A percentile compares a stretch with the other conserved stretches of the same genome.
Evolutionary conservation across 92 coral and sea anemone species (phyloP).

Genomic region (Heteractis magnifica): DNA sequence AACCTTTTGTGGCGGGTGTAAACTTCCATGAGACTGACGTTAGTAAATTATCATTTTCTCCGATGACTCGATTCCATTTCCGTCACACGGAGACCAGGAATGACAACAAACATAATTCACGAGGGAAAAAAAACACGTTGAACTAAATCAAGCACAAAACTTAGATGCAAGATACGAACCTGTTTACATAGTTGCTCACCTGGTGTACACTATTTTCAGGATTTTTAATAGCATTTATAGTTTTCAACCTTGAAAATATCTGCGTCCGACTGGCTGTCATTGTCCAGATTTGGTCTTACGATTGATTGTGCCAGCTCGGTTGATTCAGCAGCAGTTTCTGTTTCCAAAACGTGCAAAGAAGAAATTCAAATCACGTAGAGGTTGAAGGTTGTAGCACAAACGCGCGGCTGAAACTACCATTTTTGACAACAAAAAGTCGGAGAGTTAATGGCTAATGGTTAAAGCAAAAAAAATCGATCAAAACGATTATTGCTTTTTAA

Average conservation of each 20-base stretch:
- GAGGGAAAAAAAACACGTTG: neutral
- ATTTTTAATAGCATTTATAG: neutral
- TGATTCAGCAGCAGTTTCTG: too few relatives aligned
- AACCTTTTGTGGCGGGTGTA: slow-evolving; percentile 1
- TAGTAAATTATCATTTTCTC: neutral
- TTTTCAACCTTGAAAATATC: neutral
- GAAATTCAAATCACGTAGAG: too few relatives aligned
- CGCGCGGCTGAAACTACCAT: too few relatives aligned
- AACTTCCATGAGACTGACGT: neutral
- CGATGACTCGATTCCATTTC: neutral
- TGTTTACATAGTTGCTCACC: neutral
- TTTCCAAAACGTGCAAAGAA: too few relatives aligned
- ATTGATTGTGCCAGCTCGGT: too few relatives aligned
- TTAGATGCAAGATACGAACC: neutral
- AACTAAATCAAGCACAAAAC: neutral
- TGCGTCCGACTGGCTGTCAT: neutral
- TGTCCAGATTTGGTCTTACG: neutral
- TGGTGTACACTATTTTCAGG: neutral
- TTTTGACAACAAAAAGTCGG: too few relatives aligned
- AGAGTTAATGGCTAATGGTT: too few relatives aligned
- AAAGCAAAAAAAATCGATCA: too few relatives aligned
- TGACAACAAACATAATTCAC: neutral
- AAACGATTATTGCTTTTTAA: too few relatives aligned
- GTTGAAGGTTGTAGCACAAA: too few relatives aligned
- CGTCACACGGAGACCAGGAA: neutral